phyloP scores from a whole-genome alignment of 2,113 vertebrate species.

The Sapayoa aenigma region DNA sequence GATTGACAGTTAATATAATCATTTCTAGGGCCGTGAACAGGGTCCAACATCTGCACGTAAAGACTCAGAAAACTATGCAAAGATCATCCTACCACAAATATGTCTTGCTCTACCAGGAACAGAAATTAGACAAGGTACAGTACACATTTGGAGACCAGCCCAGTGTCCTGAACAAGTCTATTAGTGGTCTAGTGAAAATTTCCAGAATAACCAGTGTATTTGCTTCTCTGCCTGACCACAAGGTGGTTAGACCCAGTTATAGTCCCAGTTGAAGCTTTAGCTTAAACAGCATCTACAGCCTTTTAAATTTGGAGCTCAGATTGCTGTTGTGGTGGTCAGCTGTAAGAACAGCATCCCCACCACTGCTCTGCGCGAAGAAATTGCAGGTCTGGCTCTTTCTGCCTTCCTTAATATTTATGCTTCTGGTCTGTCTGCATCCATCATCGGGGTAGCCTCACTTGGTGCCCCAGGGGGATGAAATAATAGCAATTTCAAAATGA shows the following conservation, averaged over 20 bases:
- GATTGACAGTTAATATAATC: neutral
- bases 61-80: neutral
- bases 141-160: neutral
- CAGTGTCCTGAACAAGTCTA: neutral
- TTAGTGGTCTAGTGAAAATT: neutral
- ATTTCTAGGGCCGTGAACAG: neutral
- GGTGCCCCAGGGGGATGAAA: conserved; percentile 35
- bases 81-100: neutral
- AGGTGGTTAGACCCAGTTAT: neutral
- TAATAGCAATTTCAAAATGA: conserved; percentile 31
- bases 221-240: neutral
- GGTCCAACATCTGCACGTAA: neutral
- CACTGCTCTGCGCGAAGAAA: neutral
- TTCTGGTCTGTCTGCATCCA: conserved; percentile 19
- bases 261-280: neutral
- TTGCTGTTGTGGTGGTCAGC: neutral
- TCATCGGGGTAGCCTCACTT: neutral
- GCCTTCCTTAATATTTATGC: conserved; percentile 47
- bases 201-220: neutral
- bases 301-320: neutral
- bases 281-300: neutral
- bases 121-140: neutral
- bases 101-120: neutral
- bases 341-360: neutral
- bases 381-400: conserved; percentile 3